Percentiles rank a stretch among this genome's conserved stretches.
phyloP scores from a whole-genome alignment of 2,888 invertebrate genomes.

The Oxytorus armatus region DNA sequence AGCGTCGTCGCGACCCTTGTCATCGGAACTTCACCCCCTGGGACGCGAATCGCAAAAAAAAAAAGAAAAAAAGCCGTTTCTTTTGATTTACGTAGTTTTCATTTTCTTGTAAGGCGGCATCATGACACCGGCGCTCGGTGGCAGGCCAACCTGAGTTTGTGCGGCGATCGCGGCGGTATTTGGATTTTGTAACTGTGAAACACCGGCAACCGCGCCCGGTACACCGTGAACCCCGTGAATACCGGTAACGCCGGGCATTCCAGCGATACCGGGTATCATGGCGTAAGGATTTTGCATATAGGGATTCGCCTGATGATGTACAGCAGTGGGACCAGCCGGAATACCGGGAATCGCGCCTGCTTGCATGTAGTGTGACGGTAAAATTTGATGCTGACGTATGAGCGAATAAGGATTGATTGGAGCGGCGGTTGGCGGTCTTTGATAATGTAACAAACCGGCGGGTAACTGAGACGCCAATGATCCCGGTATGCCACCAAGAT shows the following conservation, averaged over 20 bases:
- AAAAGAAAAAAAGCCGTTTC: no score
- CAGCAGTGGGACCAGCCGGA: slow-evolving; percentile 72
- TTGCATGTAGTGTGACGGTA: slow-evolving; percentile 79
- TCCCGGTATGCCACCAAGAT: slow-evolving; percentile 76
- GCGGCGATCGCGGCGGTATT: slow-evolving; percentile 83
- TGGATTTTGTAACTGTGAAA: slow-evolving; percentile 77
- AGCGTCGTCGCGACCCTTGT: neutral
- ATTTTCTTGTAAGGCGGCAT: slow-evolving; percentile 96
- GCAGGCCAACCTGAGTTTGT: slow-evolving; percentile 85
- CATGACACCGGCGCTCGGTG: slow-evolving; percentile 84
- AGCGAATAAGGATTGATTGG: slow-evolving; percentile 85
- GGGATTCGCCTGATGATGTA: slow-evolving; percentile 75
- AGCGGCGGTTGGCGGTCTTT: slow-evolving; percentile 78
- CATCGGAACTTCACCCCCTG: neutral
- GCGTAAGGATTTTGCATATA: slow-evolving; percentile 82
- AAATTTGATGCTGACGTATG: slow-evolving; percentile 82
- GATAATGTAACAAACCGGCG: slow-evolving; percentile 83
- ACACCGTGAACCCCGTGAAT: slow-evolving; percentile 85
- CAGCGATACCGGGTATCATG: slow-evolving; percentile 76
- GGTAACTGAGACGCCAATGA: slow-evolving; percentile 78
- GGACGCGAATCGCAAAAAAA: no score
- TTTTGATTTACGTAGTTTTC: slow-evolving; percentile 90
- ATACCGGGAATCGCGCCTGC: slow-evolving; percentile 76
- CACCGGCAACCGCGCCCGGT: slow-evolving; percentile 81
- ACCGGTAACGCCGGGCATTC: slow-evolving; percentile 82